Conservation (phyloP, 2,888 invertebrate genomes). For the Anthoptus insignis region DNA sequence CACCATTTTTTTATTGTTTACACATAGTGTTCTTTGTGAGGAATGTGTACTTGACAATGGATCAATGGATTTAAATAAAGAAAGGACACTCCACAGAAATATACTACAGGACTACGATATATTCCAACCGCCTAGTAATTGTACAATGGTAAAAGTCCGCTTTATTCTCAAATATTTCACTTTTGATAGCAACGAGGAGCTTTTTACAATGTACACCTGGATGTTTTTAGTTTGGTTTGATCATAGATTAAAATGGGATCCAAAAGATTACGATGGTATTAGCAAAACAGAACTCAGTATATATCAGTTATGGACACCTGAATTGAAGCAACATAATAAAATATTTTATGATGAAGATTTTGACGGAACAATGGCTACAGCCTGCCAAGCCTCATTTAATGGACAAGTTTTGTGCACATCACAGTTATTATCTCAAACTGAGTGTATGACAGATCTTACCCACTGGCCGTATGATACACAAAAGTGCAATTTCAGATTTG, state of each 20-base stretch:
- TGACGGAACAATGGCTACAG: constrained; percentile 14
- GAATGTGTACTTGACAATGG: background rate
- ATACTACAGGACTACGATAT: background rate
- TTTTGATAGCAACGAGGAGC: constrained; percentile 52
- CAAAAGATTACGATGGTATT: constrained; percentile 48
- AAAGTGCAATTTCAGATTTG: constrained; percentile 54
- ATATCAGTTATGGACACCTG: constrained; percentile 51
- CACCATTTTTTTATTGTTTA: background rate
- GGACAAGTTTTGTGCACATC: constrained; percentile 51
- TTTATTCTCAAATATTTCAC: constrained; percentile 56
- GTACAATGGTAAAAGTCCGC: constrained; percentile 42
- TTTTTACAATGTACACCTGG: constrained; percentile 51
- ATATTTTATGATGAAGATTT: constrained; percentile 35
- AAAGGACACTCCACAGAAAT: constrained; percentile 2
- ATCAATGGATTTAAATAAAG: background rate
- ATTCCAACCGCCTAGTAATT: background rate
- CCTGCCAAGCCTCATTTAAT: constrained; percentile 47
- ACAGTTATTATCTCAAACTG: constrained; percentile 18
- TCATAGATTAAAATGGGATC: constrained; percentile 51
- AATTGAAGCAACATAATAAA: constrained; percentile 49
- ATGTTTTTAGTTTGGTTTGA: constrained; percentile 50
- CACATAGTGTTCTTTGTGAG: background rate
- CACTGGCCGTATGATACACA: constrained; percentile 63
- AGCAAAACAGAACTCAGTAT: constrained; percentile 22
- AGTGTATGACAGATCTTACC: constrained; percentile 53